Conservation (phyloP, 2,113 vertebrate genomes). For the Lontra canadensis region DNA sequence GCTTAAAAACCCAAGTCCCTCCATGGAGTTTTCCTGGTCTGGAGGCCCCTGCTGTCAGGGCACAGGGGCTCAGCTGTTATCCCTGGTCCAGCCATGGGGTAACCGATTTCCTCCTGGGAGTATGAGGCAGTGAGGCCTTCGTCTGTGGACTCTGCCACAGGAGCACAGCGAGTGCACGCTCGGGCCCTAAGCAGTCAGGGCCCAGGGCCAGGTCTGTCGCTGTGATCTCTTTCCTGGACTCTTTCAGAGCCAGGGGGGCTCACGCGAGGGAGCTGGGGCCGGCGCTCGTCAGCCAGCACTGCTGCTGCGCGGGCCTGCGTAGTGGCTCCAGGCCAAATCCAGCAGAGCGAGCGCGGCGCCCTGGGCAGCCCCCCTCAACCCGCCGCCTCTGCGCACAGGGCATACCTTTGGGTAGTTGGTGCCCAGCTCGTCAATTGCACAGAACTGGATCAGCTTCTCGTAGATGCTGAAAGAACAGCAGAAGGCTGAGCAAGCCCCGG, state of each 20-base stretch:
- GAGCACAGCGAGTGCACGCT: accelerated
- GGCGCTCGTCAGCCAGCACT: not conserved
- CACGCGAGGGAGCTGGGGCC: not conserved
- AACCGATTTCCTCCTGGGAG: not conserved
- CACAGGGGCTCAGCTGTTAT: not conserved
- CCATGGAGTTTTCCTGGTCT: not conserved
- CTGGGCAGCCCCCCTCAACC: not conserved
- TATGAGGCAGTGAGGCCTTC: accelerated
- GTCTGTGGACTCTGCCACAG: accelerated
- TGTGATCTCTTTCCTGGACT: not conserved
- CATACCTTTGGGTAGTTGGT: conserved; percentile 97
- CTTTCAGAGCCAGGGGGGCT: not conserved
- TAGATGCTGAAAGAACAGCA: conserved; percentile 91
- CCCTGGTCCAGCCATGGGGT: not conserved
- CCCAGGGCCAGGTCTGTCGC: accelerated
- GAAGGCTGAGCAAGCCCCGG: not conserved
- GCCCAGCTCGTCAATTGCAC: conserved; percentile 96
- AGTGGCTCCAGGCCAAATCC: not conserved
- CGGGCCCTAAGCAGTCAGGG: not conserved
- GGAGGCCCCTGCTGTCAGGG: not conserved
- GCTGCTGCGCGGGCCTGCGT: accelerated
- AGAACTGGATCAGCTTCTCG: conserved; percentile 99
- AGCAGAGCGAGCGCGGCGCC: accelerated
- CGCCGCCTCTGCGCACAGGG: accelerated
- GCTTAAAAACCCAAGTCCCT: not conserved